phyloP scores from a whole-genome alignment of 2,888 invertebrate species.

The Scaptomyza flava region DNA sequence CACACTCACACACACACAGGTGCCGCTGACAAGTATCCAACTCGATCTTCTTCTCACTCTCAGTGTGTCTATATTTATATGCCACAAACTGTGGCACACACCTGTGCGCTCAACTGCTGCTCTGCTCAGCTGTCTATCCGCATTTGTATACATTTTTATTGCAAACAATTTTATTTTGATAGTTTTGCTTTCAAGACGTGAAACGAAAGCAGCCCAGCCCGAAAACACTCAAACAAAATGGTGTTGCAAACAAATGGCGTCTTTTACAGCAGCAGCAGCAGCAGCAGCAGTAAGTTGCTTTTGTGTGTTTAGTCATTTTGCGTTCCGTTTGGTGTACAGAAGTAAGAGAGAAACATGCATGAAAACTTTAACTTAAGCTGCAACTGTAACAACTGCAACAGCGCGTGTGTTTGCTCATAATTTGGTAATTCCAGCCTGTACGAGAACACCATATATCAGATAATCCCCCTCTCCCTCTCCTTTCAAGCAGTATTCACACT shows the following conservation, averaged over 20 bases:
- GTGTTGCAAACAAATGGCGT: constrained; percentile 77
- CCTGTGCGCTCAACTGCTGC: background rate
- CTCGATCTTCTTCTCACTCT: background rate
- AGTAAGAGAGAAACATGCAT: constrained; percentile 5
- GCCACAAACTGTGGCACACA: constrained; percentile 1
- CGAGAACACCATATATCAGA: constrained; percentile 19
- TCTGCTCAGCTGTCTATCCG: constrained; percentile 58
- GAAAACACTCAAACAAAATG: constrained; percentile 73
- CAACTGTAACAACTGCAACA: constrained; percentile 43
- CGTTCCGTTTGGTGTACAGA: background rate
- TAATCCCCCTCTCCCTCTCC: background rate
- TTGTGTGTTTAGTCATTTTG: background rate
- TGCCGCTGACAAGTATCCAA: constrained; percentile 37
- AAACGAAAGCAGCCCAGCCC: constrained; percentile 31
- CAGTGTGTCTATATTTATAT: background rate
- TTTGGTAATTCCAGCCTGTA: constrained; percentile 59
- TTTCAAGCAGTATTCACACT: background rate
- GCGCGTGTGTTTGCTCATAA: constrained; percentile 62
- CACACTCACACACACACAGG: constrained; percentile 16
- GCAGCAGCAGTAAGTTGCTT: constrained; percentile 5
- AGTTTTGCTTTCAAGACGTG: constrained; percentile 42
- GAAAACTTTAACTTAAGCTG: background rate
- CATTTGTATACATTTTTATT: constrained; percentile 76
- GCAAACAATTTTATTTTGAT: constrained; percentile 75
- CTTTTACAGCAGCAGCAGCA: constrained; percentile 45